These are phyloP conservation scores for Onychostoma macrolepis DNA, from an alignment of 2,113 vertebrate species.

Conservation along the genomic window DNA sequence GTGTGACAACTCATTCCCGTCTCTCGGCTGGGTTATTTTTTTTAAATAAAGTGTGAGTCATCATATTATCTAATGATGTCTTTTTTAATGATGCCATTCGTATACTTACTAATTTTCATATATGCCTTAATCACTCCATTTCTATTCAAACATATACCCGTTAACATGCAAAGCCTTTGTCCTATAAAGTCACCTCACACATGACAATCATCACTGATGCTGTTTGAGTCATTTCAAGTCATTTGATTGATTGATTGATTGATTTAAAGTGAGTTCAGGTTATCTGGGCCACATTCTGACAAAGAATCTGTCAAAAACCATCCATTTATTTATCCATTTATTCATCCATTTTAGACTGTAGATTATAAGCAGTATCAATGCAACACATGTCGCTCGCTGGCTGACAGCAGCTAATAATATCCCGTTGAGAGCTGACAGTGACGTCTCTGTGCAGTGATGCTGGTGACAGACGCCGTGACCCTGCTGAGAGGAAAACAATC, in stretches of 20 bases:
- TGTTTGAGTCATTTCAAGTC: neutral
- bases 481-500: slow-evolving; percentile 3
- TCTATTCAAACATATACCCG: neutral
- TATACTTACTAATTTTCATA: neutral
- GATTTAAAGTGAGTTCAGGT: no score
- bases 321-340: neutral
- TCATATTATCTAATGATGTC: neutral
- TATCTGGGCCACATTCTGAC: no score
- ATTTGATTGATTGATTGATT: no score
- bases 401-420: neutral
- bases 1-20: neutral
- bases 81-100: neutral
- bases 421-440: neutral
- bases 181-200: no score
- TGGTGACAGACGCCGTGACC: slow-evolving; percentile 20
- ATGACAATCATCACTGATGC: no score
- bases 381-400: neutral
- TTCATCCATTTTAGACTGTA: neutral
- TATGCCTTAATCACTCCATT: neutral
- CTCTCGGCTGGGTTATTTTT: neutral
- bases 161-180: no score
- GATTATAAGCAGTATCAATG: neutral
- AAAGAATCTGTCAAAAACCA: neutral
- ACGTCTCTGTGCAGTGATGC: neutral
- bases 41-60: no score